Conservation (phyloP, 1,140 invertebrate species). For the Neodiprion pinetum region DNA sequence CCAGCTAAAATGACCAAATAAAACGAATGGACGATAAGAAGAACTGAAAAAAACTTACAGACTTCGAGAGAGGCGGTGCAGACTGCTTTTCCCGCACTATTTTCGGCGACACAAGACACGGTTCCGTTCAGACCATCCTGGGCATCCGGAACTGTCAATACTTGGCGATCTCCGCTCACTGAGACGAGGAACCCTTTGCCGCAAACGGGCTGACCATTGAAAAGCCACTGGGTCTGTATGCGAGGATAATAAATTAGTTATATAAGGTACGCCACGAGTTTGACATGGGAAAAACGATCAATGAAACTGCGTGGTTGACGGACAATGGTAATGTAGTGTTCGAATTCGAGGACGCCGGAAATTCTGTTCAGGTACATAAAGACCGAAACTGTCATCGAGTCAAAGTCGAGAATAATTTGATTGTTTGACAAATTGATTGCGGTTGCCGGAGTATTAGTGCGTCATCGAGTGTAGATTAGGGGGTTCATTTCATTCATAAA, state of each 20-base stretch:
- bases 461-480: too few species aligned
- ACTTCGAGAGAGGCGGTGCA: conserved; percentile 70
- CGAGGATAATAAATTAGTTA: not conserved
- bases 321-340: not conserved
- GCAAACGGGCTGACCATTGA: conserved; percentile 73
- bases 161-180: conserved; percentile 74
- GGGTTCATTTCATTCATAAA: too few species aligned
- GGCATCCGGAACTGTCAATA: conserved; percentile 69
- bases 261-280: too few species aligned
- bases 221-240: conserved; percentile 73
- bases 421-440: conserved; percentile 1
- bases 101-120: conserved; percentile 78
- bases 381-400: too few species aligned
- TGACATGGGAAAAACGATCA: too few species aligned
- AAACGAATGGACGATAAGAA: too few species aligned
- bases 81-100: conserved; percentile 73
- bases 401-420: not conserved
- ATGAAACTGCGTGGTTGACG: not conserved
- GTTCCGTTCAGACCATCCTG: conserved; percentile 69
- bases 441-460: not conserved
- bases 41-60: conserved; percentile 47
- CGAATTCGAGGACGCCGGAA: not conserved
- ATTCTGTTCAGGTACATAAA: too few species aligned
- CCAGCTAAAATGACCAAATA: too few species aligned
- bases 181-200: conserved; percentile 75